Conservation (phyloP, 37 sponge, comb jelly and placozoan genomes). For the Chondrosia reniformis region DNA sequence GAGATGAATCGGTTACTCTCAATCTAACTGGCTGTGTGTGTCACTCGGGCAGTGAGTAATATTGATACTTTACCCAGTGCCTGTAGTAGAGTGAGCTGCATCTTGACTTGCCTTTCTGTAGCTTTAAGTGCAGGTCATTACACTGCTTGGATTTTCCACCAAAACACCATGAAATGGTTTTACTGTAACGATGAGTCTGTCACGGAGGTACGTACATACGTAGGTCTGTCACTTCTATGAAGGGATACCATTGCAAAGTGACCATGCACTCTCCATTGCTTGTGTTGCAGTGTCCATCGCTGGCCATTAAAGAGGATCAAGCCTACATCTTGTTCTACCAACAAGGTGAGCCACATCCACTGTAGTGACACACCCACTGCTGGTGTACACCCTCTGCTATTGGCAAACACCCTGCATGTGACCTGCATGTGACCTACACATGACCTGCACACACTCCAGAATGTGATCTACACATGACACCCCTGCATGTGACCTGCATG, state of each 20-base stretch:
- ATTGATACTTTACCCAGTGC: too few relatives aligned
- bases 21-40: slow-evolving; percentile 54
- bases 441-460: too few relatives aligned
- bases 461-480: too few relatives aligned
- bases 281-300: slow-evolving; percentile 13
- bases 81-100: too few relatives aligned
- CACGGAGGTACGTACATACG: slow-evolving; percentile 37
- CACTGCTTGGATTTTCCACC: slow-evolving; percentile 52
- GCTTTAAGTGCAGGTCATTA: slow-evolving; percentile 66
- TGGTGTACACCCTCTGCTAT: too few relatives aligned
- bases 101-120: not conserved
- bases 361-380: not conserved
- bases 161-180: slow-evolving; percentile 37
- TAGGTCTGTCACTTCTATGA: too few relatives aligned
- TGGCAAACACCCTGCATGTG: not conserved
- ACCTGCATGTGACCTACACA: not conserved
- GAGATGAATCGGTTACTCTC: slow-evolving; percentile 15
- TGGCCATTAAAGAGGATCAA: slow-evolving; percentile 31
- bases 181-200: slow-evolving; percentile 68
- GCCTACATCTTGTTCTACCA: slow-evolving; percentile 62
- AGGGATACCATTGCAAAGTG: too few relatives aligned
- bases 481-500: not conserved
- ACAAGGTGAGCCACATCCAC: too few relatives aligned
- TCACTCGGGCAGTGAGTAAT: slow-evolving; percentile 71
- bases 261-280: not conserved